Conservation (phyloP, 2,113 vertebrate genomes). For the Dolichallabes microphthalmus region DNA sequence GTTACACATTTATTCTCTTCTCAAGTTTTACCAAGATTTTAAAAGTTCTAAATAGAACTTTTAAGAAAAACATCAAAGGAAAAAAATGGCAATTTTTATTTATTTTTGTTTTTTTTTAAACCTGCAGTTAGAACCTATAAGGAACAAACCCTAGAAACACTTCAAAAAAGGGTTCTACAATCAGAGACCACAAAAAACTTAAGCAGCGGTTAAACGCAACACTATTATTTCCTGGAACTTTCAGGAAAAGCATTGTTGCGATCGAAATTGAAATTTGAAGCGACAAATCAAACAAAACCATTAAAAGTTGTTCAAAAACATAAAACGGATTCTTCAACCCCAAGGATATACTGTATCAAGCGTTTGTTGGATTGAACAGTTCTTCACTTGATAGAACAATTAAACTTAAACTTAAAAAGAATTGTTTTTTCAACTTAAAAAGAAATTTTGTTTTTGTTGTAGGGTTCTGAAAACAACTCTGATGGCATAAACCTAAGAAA, state of each 20-base stretch:
- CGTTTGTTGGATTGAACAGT: background rate
- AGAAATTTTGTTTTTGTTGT: background rate
- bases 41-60: background rate
- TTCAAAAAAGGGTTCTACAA: background rate
- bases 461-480: background rate
- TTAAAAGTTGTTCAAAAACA: background rate
- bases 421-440: background rate
- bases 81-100: background rate
- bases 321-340: background rate
- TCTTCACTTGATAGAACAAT: background rate
- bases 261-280: too few relatives aligned
- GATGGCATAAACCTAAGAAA: background rate
- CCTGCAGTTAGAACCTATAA: background rate
- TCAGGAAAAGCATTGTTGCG: too few relatives aligned
- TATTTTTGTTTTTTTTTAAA: too few relatives aligned
- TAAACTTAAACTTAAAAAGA: background rate
- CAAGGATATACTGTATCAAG: background rate
- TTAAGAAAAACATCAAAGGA: background rate
- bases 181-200: too few relatives aligned
- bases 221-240: too few relatives aligned
- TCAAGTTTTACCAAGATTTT: background rate
- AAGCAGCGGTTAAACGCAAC: too few relatives aligned
- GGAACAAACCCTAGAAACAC: background rate
- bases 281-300: too few relatives aligned
- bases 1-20: background rate